phyloP scores from a whole-genome alignment of 2,797 vertebrate genomes.

The Sebastes trivittatus region DNA sequence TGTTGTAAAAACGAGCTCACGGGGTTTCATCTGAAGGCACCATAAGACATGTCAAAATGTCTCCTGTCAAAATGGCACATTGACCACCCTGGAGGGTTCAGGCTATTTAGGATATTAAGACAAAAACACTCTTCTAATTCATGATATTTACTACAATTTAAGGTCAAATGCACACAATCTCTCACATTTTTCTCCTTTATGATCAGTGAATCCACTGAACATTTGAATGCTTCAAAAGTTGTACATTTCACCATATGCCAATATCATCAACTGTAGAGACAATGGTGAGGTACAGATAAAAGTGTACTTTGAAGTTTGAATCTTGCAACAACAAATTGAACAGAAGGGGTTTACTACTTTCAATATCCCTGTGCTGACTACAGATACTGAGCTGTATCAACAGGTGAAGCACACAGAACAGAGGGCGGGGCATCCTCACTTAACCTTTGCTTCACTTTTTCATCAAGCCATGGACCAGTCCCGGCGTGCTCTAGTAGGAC shows the following conservation, averaged over 20 bases:
- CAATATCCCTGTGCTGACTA: not conserved
- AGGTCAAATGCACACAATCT: not conserved
- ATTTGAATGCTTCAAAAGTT: not conserved
- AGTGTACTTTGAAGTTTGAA: not conserved
- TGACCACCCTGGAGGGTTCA: not conserved
- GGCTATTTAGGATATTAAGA: not conserved
- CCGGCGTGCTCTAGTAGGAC: not conserved
- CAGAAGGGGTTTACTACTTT: not conserved
- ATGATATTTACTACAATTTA: not conserved
- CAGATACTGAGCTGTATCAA: conserved; percentile 10
- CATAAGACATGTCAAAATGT: not conserved
- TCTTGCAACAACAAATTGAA: not conserved
- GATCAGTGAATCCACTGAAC: not conserved
- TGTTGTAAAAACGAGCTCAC: too few species aligned
- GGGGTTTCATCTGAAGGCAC: too few species aligned
- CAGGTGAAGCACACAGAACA: conserved; percentile 23
- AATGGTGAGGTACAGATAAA: not conserved
- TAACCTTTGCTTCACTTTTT: conserved; percentile 33
- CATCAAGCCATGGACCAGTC: not conserved
- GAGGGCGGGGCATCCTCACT: not conserved
- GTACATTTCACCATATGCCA: not conserved
- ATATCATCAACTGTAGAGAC: not conserved
- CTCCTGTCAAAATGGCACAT: not conserved
- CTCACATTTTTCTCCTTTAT: not conserved
- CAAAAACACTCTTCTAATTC: not conserved